Evolutionary conservation across 2,888 invertebrate species (phyloP), one percentile per base, ranked within the genome.

Genomic region (Synanthedon vespiformis): DNA sequence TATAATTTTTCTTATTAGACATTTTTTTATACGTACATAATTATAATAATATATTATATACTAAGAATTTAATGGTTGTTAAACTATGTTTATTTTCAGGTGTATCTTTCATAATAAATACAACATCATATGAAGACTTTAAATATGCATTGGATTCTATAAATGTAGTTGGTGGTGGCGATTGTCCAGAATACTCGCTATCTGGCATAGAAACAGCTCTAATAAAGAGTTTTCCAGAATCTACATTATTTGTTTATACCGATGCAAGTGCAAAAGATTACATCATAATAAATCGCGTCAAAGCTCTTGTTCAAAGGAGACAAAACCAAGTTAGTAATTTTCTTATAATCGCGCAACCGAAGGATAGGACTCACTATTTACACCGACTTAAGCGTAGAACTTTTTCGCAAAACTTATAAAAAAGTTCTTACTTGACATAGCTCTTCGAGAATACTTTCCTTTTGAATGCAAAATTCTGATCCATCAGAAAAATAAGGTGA

Each of bases 201-300:
- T 53, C 58, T 0, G 72, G 71, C 0, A 56, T 69, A 12, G 52
- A 61, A 14, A 27, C 55, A 11, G 72, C 59, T 1, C 51, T 73
- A 5, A 13, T 59, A 0, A 44, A 49, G 0, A 73, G 73, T 53
- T 56, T 55, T 2, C 61, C 58, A 0, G 51, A 60, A 2, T 73
- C 73, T 0, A 63, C 55, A 11, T 34, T 73, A 1, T 73, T 60
- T 41, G 63, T 72, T 0, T 73, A 72, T 48, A 73, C 72, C 3
- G 73, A 73, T 48, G 70, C 72, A 0, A 40, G 61, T 0, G 62
- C 73, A 1, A 63, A 58, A 27, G 74, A 74, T 54, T 51, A 58
- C 10, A 0, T 0, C 0, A 51, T 54, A 12, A 40, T 53, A 4
- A 40, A 52, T 1, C 34, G 57, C 27, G 58, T 72, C 2, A 62